These are phyloP conservation scores for Mayetiola destructor DNA, from an alignment of 2,888 invertebrate species.

Conservation along the genomic window DNA sequence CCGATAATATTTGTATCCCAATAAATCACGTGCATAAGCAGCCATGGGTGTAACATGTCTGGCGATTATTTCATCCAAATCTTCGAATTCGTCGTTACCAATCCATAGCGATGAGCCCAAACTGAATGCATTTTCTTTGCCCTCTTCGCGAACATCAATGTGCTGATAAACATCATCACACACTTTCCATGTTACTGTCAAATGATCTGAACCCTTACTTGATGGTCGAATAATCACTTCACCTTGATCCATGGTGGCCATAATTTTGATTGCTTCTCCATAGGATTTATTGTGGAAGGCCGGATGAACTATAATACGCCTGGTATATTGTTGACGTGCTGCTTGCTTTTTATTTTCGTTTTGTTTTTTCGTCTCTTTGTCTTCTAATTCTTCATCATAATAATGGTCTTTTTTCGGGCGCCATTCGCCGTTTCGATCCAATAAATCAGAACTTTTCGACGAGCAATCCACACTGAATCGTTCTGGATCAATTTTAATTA, in stretches of 20 bases:
- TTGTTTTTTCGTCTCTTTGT: slow-evolving; percentile 61
- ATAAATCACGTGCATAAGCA: slow-evolving; percentile 74
- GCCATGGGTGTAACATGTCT: slow-evolving; percentile 96
- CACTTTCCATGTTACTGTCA: slow-evolving; percentile 99
- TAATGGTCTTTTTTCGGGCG: slow-evolving; percentile 76
- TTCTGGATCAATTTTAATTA: slow-evolving; percentile 93
- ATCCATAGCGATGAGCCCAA: slow-evolving; percentile 81
- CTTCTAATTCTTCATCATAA: slow-evolving; percentile 78
- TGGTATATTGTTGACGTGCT: slow-evolving; percentile 74
- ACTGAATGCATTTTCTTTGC: slow-evolving; percentile 92
- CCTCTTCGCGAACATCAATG: slow-evolving; percentile 89
- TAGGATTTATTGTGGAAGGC: slow-evolving; percentile 94
- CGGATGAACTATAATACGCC: slow-evolving; percentile 94
- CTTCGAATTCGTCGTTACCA: slow-evolving; percentile 87
- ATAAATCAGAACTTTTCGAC: slow-evolving; percentile 79
- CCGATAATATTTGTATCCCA: slow-evolving; percentile 82
- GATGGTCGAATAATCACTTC: slow-evolving; percentile 94
- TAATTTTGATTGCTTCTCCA: slow-evolving; percentile 78
- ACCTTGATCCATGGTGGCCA: slow-evolving; percentile 88
- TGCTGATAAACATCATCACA: slow-evolving; percentile 88
- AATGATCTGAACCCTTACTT: slow-evolving; percentile 88
- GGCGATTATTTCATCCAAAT: slow-evolving; percentile 97
- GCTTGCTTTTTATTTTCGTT: slow-evolving; percentile 71
- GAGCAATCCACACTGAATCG: slow-evolving; percentile 87
- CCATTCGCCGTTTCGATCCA: slow-evolving; percentile 84